These are phyloP conservation scores for Cataglyphis altisquamis DNA, from an alignment of 2,888 invertebrate species.

Conservation along the genomic window DNA sequence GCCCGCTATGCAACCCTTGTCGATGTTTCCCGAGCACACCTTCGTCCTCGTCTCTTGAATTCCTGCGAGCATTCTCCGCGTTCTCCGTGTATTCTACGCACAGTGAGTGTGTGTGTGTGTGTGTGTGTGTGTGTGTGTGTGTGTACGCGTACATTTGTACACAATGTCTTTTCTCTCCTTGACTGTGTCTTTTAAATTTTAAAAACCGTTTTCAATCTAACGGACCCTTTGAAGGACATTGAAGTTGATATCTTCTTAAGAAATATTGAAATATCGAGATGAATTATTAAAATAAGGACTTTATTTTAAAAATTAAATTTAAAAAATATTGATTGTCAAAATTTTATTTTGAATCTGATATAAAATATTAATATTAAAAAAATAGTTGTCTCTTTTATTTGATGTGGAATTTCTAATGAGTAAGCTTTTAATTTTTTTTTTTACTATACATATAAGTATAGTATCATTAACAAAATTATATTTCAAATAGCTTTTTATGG, in stretches of 20 bases:
- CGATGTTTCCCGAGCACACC: slow-evolving; percentile 53
- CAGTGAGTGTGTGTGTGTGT: neutral
- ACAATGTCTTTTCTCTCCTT: neutral
- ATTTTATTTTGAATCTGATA: neutral
- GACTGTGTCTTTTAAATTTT: neutral
- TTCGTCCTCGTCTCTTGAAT: slow-evolving; percentile 46
- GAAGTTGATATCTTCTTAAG: neutral
- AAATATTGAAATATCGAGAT: neutral
- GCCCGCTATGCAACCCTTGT: slow-evolving; percentile 50
- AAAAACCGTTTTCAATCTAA: neutral
- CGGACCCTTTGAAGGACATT: neutral
- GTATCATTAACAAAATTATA: too few relatives aligned
- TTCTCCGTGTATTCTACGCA: slow-evolving; percentile 1
- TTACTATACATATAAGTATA: too few relatives aligned
- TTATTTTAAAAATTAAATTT: neutral
- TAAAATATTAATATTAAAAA: neutral
- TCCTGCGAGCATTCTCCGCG: slow-evolving; percentile 13
- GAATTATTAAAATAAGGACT: neutral
- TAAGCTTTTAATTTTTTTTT: too few relatives aligned
- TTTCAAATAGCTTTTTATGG: too few relatives aligned
- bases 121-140: neutral
- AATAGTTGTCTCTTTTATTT: neutral
- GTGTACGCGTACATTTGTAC: neutral
- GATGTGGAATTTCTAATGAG: neutral
- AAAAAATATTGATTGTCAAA: neutral